Base-by-base conservation (phyloP, 2,888 invertebrate genomes). In the Chamaedrilus cognettii region DNA sequence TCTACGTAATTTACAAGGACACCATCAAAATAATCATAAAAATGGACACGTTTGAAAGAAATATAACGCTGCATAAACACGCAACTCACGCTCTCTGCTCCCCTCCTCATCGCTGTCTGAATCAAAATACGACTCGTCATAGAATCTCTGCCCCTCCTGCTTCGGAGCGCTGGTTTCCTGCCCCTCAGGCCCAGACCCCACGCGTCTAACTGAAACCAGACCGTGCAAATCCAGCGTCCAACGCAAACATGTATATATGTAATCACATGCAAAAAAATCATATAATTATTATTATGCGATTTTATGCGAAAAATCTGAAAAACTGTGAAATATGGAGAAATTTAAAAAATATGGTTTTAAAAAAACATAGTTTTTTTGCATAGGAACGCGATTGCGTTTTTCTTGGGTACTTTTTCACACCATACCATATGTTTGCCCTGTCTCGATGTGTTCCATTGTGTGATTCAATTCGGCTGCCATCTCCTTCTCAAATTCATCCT, bases 401-500 rank as follows among this genome's bases (percentile, higher is more conserved):
- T n/a, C n/a, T n/a, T n/a, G n/a, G n/a, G n/a, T n/a, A n/a, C n/a
- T n/a, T n/a, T n/a, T n/a, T n/a, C n/a, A n/a, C n/a, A n/a, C n/a
- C n/a, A n/a, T n/a, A n/a, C n/a, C n/a, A n/a, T n/a, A n/a, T n/a
- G n/a, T n/a, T n/a, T n/a, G n/a, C n/a, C n/a, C n/a, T n/a, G n/a
- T n/a, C n/a, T n/a, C n/a, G n/a, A 82, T 32, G 28, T 74, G 70
- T 65, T 74, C 66, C 35, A 82, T 76, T 33, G 74, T 78, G 3
- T 75, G 70, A 71, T 77, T 72, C 1, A 82, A 71, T 66, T 81
- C 81, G n/a, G 72, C 72, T 51, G 78, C 77, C 82, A 82, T 81
- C 70, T 81, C 80, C 64, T 78, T 79, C 68, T 82, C 82, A 77
- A 81, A 82, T 26, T 82, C 82, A 76, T 81, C 81, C 64, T 81